These are phyloP conservation scores for Eupithecia subfuscata DNA, from an alignment of 2,888 invertebrate species.

Conservation along the genomic window DNA sequence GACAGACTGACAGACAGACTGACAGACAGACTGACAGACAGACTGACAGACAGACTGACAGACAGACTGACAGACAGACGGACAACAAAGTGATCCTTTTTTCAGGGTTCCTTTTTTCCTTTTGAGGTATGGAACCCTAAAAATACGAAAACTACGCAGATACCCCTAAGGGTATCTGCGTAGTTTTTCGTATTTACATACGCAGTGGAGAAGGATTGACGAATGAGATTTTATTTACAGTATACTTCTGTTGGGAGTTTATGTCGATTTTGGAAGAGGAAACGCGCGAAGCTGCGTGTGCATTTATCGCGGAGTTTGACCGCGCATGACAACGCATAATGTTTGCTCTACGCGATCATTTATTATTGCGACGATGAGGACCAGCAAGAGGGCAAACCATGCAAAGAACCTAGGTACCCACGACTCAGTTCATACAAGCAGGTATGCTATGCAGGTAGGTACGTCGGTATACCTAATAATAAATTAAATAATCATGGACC, in stretches of 20 bases:
- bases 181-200: no score
- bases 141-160: no score
- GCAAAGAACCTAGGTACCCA: background rate
- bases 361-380: constrained; percentile 59
- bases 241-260: constrained; percentile 33
- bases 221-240: background rate
- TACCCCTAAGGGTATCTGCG: no score
- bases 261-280: constrained; percentile 65
- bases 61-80: no score
- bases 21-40: no score
- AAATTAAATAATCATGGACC: no score
- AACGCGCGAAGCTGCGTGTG: constrained; percentile 58
- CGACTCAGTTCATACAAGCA: background rate
- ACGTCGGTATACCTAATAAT: background rate
- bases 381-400: constrained; percentile 45
- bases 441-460: background rate
- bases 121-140: no score
- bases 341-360: constrained; percentile 64
- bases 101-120: no score
- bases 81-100: no score
- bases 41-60: no score
- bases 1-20: no score
- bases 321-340: constrained; percentile 71
- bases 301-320: constrained; percentile 72
- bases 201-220: no score